Evolutionary conservation across 2,888 invertebrate species (phyloP).

Genomic region (Campoletis raptor): DNA sequence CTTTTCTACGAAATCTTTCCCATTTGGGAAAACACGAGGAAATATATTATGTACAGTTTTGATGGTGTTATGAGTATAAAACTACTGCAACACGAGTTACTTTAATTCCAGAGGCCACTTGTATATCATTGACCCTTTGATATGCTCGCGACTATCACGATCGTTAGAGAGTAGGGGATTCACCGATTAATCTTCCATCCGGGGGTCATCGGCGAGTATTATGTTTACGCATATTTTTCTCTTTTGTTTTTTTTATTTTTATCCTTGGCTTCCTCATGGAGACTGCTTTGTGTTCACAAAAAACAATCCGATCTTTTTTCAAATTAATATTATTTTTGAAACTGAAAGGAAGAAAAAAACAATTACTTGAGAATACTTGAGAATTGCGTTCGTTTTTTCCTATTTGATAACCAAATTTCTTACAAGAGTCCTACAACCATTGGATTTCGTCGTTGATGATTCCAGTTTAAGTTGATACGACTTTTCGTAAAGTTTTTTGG

Average conservation of each 20-base stretch:
- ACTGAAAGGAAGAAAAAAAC: too few relatives aligned
- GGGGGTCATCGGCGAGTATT: constrained; percentile 59
- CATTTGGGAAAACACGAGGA: constrained; percentile 9
- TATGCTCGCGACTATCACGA: constrained; percentile 64
- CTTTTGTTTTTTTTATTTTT: constrained; percentile 5
- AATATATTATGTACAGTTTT: constrained; percentile 3
- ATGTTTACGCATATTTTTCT: constrained; percentile 13
- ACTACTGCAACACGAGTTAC: constrained; percentile 22
- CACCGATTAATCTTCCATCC: constrained; percentile 63
- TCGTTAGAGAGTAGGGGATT: constrained; percentile 62
- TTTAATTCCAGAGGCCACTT: constrained; percentile 61
- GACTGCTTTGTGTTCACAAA: constrained; percentile 31
- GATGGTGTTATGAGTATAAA: constrained; percentile 1
- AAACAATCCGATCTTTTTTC: not conserved
- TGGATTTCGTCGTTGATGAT: not conserved
- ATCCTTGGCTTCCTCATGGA: constrained; percentile 28
- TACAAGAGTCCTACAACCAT: not conserved
- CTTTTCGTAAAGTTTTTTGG: too few relatives aligned
- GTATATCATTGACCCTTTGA: constrained; percentile 67
- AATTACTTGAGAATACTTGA: not conserved
- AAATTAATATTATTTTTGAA: not conserved
- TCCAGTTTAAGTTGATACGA: not conserved
- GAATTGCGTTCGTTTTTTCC: not conserved
- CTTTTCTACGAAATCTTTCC: not conserved
- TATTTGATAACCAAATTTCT: not conserved